Conservation (phyloP, 2,113 vertebrate species). For the Hippoglossus stenolepis region DNA sequence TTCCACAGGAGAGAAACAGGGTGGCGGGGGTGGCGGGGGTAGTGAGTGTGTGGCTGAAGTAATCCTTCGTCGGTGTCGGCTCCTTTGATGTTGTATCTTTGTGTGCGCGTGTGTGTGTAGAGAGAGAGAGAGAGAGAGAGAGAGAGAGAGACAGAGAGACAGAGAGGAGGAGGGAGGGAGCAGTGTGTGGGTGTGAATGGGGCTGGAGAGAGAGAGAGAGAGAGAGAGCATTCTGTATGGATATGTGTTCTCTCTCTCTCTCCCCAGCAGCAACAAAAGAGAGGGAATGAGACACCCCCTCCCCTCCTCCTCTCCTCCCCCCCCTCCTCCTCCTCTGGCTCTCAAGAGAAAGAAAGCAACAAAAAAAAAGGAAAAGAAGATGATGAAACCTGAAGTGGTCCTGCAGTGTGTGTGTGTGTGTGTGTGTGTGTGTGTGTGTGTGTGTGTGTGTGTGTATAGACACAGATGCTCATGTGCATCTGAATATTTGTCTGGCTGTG, state of each 20-base stretch:
- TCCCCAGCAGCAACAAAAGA: slow-evolving; percentile 78
- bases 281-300: slow-evolving; percentile 71
- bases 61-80: slow-evolving; percentile 74
- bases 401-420: slow-evolving; percentile 68
- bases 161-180: slow-evolving; percentile 40
- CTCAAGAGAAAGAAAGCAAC: slow-evolving; percentile 74
- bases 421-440: slow-evolving; percentile 37
- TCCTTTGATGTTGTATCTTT: slow-evolving; percentile 80
- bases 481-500: slow-evolving; percentile 19
- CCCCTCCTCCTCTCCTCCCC: slow-evolving; percentile 19
- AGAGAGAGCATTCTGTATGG: slow-evolving; percentile 70
- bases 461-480: slow-evolving; percentile 49
- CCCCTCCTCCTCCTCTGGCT: slow-evolving; percentile 37
- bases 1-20: slow-evolving; percentile 70
- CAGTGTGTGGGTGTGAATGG: slow-evolving; percentile 73
- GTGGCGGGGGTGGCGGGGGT: slow-evolving; percentile 46
- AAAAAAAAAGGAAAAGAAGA: slow-evolving; percentile 62
- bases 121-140: not conserved
- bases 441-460: slow-evolving; percentile 6
- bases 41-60: slow-evolving; percentile 79
- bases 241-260: slow-evolving; percentile 65
- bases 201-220: slow-evolving; percentile 48
- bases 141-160: slow-evolving; percentile 52
- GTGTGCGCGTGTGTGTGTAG: slow-evolving; percentile 55
- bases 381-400: slow-evolving; percentile 82